A percentile compares a stretch with the other conserved stretches of the same genome.
These are phyloP conservation scores for Tupaia tana DNA, from an alignment of 2,113 vertebrate species.

Conservation along the genomic window DNA sequence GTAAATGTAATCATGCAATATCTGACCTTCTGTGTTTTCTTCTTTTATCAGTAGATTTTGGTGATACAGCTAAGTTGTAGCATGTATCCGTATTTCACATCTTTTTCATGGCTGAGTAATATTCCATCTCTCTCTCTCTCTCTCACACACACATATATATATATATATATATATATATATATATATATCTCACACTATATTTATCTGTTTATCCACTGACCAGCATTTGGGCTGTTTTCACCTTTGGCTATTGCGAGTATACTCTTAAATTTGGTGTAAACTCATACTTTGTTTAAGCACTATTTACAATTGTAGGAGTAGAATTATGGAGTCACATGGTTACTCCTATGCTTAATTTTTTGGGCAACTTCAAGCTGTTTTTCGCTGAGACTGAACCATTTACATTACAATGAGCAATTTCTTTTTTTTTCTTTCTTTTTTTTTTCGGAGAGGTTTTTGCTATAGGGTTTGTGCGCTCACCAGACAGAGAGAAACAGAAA, in stretches of 20 bases:
- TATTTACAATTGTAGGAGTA: neutral
- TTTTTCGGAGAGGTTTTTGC: no score
- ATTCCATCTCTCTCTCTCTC: rapidly evolving
- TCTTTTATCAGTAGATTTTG: neutral
- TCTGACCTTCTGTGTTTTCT: neutral
- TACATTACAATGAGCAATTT: no score
- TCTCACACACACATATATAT: no score
- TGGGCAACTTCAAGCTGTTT: neutral
- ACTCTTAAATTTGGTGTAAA: no score
- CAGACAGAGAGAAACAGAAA: no score
- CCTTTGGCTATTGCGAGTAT: neutral
- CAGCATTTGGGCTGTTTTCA: neutral
- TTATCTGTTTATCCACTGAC: neutral
- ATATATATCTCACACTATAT: neutral
- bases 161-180: no score
- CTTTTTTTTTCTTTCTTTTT: no score
- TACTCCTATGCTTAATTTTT: neutral
- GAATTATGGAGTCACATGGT: neutral
- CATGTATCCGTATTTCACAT: neutral
- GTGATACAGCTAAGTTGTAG: neutral
- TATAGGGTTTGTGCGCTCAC: no score
- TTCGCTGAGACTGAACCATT: neutral
- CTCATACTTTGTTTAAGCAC: neutral
- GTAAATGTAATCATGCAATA: neutral
- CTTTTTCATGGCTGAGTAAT: neutral